These are phyloP conservation scores for Lithobates pipiens DNA, from an alignment of 2,797 vertebrate species.

Conservation along the genomic window DNA sequence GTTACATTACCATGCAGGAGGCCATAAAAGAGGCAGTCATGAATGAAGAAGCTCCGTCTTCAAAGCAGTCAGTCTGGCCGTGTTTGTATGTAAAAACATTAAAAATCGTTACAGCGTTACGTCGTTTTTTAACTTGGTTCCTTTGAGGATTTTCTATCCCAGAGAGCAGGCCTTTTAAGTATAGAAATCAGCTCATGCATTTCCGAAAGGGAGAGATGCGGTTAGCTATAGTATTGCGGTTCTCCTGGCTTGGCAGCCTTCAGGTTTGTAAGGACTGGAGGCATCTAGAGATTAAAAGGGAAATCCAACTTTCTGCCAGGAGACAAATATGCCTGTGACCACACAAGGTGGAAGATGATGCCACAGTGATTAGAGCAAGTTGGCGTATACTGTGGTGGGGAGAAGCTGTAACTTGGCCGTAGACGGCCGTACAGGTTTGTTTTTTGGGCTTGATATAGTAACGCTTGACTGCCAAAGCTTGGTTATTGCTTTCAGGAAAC, in stretches of 20 bases:
- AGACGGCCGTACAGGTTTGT: not conserved
- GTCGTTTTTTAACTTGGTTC: not conserved
- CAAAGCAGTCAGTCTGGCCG: not conserved
- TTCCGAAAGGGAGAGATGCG: not conserved
- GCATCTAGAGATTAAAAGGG: not conserved
- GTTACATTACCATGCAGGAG: not conserved
- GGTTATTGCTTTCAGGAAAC: too few relatives aligned
- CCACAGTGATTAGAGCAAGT: not conserved
- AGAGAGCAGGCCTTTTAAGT: not conserved
- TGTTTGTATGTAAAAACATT: not conserved
- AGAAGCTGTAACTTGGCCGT: not conserved
- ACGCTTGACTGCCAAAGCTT: not conserved
- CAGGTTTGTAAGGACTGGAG: not conserved
- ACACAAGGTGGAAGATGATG: not conserved
- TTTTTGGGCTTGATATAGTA: not conserved
- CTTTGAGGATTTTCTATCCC: conserved; percentile 4
- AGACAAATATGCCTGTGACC: not conserved
- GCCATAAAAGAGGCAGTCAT: not conserved
- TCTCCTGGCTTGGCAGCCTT: not conserved
- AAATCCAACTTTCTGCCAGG: conserved; percentile 1
- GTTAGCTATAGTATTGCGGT: not conserved
- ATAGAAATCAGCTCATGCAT: conserved; percentile 7
- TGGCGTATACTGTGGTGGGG: not conserved
- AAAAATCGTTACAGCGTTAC: not conserved
- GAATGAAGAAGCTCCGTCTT: not conserved